Conservation (phyloP, 2,797 vertebrate species). For the Serranus cabrilla region DNA sequence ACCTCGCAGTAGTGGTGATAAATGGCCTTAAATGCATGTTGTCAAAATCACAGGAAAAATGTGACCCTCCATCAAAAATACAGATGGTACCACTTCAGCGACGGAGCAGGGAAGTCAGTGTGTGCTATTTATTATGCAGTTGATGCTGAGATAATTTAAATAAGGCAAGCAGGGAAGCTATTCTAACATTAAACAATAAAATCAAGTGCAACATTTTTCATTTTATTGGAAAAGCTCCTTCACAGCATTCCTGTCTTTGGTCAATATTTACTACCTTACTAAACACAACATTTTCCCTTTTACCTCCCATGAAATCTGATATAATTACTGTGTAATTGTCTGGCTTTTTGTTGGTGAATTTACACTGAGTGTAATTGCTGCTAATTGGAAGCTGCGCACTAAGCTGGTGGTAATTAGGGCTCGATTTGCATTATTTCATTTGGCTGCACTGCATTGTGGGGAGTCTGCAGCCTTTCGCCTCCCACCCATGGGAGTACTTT, state of each 20-base stretch:
- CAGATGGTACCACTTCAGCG: slow-evolving; percentile 77
- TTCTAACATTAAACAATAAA: slow-evolving; percentile 34
- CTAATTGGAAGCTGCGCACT: slow-evolving; percentile 92
- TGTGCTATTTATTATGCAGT: slow-evolving; percentile 57
- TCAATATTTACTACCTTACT: slow-evolving; percentile 60
- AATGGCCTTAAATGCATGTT: slow-evolving; percentile 81
- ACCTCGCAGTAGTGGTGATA: slow-evolving; percentile 75
- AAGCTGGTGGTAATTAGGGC: slow-evolving; percentile 92
- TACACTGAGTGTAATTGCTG: slow-evolving; percentile 93
- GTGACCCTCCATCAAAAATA: slow-evolving; percentile 82
- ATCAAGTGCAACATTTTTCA: slow-evolving; percentile 10
- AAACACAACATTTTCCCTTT: slow-evolving; percentile 43
- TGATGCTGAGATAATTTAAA: slow-evolving; percentile 58
- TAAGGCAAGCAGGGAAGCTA: slow-evolving; percentile 20
- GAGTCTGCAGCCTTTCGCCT: slow-evolving; percentile 77
- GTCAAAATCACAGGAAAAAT: slow-evolving; percentile 83
- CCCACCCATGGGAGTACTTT: slow-evolving; percentile 84
- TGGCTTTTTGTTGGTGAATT: slow-evolving; percentile 89
- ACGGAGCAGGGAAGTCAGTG: slow-evolving; percentile 38
- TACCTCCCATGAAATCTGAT: slow-evolving; percentile 68
- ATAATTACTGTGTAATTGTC: slow-evolving; percentile 90
- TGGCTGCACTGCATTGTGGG: slow-evolving; percentile 64
- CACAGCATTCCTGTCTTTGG: slow-evolving; percentile 25
- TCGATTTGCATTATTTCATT: slow-evolving; percentile 92
- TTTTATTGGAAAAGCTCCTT: slow-evolving; percentile 10